Percentiles rank a stretch among this genome's conserved stretches.
These are phyloP conservation scores for Drosophila flavopinicola DNA, from an alignment of 2,888 invertebrate genomes.

Conservation along the genomic window DNA sequence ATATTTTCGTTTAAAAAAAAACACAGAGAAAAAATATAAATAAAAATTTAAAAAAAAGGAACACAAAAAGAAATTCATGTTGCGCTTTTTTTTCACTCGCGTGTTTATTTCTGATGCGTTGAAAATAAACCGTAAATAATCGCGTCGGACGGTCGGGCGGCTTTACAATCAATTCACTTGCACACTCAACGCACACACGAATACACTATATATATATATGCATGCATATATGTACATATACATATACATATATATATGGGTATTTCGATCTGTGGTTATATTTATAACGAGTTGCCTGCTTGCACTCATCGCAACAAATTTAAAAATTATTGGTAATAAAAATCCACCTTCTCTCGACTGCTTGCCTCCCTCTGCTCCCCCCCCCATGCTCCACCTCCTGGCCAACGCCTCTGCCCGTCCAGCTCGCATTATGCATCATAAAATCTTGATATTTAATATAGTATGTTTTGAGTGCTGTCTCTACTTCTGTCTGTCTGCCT, in stretches of 20 bases:
- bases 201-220: slow-evolving; percentile 14
- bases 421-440: slow-evolving; percentile 63
- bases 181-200: slow-evolving; percentile 43
- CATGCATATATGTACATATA: slow-evolving; percentile 19
- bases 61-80: slow-evolving; percentile 53
- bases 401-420: no score
- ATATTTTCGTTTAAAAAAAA: slow-evolving; percentile 69
- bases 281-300: slow-evolving; percentile 75
- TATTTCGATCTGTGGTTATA: slow-evolving; percentile 70
- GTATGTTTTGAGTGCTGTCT: slow-evolving; percentile 57
- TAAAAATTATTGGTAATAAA: slow-evolving; percentile 75
- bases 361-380: neutral
- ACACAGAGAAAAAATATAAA: no score
- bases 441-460: slow-evolving; percentile 76
- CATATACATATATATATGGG: slow-evolving; percentile 28
- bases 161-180: slow-evolving; percentile 78
- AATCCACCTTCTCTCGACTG: slow-evolving; percentile 68
- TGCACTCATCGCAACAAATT: slow-evolving; percentile 77
- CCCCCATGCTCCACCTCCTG: no score
- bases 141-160: slow-evolving; percentile 66
- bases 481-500: neutral
- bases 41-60: slow-evolving; percentile 12
- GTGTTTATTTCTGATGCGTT: slow-evolving; percentile 77
- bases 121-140: slow-evolving; percentile 81
- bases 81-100: slow-evolving; percentile 48